Base-by-base conservation (phyloP, 2,113 vertebrate genomes). In the Gopherus flavomarginatus region DNA sequence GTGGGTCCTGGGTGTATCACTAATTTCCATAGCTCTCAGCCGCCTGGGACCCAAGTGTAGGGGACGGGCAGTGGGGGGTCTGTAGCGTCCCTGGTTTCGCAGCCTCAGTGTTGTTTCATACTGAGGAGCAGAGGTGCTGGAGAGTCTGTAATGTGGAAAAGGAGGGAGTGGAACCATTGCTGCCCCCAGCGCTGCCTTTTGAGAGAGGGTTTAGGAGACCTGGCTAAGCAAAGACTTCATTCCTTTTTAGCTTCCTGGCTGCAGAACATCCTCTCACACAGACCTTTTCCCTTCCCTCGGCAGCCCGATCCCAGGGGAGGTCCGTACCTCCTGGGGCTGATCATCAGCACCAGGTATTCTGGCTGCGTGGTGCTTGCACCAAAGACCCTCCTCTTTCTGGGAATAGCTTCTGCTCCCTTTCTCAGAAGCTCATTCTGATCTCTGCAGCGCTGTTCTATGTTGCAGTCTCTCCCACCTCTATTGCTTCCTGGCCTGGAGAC, bases 181-280 rank as follows among this genome's bases (percentile, higher is more conserved):
- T 42, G 19, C 47, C 12, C 47, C 10, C 0, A 0, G 3, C 11
- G 17, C 14, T 31, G 59, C 59, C 14, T 19, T 38, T 17, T 52
- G 78, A 31, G 49, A 42, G 75, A 17, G 7, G 0, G 4, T 87
- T 31, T 24, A 1, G 0, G 62, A 49, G 77, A 29, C 29, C 47
- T 5, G 22, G 19, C 22, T 11, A 27, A 16, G 16, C 52, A 10
- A 1, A 2, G 17, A 24, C 38, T 19, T 5, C 0, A 0, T 38
- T 79, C 56, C 49, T 50, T 47, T 72, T 50, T 8, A 17, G 13
- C 16, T 11, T 44, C 6, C 17, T 5, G 53, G 31, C 86, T 56
- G 86, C 1, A 0, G 83, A 53, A 49, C 26, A 44, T 77, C 42
- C 3, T 77, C 72, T 22, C 42, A 11, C 57, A 59, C 16, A 38